phyloP scores from a whole-genome alignment of 2,797 vertebrate genomes.

The Neosilurus mollespiculum region DNA sequence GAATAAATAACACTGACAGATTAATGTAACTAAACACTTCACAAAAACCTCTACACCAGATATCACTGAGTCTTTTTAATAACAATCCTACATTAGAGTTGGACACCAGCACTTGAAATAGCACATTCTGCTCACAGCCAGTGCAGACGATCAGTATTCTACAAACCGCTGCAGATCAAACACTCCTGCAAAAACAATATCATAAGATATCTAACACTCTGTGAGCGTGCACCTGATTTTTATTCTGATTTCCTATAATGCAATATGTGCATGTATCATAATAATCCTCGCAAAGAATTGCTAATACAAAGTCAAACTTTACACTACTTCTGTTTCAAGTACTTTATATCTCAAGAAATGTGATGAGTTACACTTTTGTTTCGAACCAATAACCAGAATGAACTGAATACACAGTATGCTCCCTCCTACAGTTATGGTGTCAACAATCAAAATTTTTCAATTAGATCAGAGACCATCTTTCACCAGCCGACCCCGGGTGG shows the following conservation, averaged over 20 bases:
- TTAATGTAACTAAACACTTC: neutral
- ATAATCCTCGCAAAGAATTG: neutral
- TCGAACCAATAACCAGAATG: slow-evolving; percentile 16
- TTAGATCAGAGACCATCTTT: neutral
- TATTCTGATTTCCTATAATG: slow-evolving; percentile 7
- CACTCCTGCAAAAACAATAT: slow-evolving; percentile 25
- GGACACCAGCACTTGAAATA: neutral
- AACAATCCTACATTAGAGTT: neutral
- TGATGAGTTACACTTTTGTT: neutral
- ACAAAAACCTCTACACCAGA: neutral
- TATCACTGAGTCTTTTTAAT: neutral
- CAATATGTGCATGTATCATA: neutral
- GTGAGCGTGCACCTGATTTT: neutral
- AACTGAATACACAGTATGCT: slow-evolving; percentile 26
- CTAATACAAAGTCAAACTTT: neutral
- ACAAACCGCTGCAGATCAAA: slow-evolving; percentile 11
- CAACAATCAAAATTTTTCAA: slow-evolving; percentile 1
- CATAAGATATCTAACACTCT: neutral
- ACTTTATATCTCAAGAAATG: neutral
- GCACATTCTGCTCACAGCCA: slow-evolving; percentile 17
- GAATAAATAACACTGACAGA: slow-evolving; percentile 5
- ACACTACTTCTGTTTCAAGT: neutral
- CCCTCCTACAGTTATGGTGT: neutral
- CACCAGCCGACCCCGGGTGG: no score
- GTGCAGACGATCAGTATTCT: slow-evolving; percentile 8